Evolutionary conservation across 2,888 invertebrate species (phyloP).

Genomic region (Cylloceria caligata): DNA sequence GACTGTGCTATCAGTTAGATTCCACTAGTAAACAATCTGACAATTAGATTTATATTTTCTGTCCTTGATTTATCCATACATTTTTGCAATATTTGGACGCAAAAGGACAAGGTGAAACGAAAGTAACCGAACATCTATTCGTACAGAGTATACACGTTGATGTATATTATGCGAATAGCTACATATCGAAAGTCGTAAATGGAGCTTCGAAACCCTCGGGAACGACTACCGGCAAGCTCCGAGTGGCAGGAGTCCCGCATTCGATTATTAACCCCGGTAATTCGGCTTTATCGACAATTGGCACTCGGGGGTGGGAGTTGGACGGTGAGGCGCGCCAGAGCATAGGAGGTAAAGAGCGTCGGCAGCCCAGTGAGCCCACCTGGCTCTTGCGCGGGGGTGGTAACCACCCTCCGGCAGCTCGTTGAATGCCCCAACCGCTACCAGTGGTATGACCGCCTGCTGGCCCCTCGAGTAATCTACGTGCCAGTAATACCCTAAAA

Average conservation of each 20-base stretch:
- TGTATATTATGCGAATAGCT: background rate
- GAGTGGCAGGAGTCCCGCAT: conserved; percentile 55
- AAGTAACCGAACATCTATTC: background rate
- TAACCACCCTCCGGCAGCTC: conserved; percentile 53
- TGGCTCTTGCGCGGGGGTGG: conserved; percentile 23
- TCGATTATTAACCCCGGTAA: conserved; percentile 79
- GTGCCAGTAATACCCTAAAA: conserved; percentile 77
- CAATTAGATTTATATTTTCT: too few species aligned
- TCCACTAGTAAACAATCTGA: too few species aligned
- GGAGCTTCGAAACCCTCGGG: conserved; percentile 56
- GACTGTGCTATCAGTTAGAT: too few species aligned
- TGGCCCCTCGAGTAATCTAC: conserved; percentile 76
- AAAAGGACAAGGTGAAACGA: too few species aligned
- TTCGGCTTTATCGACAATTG: conserved; percentile 81
- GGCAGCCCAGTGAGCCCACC: conserved; percentile 27
- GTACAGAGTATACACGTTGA: background rate
- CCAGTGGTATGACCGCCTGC: conserved; percentile 53
- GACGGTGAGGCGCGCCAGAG: conserved; percentile 44
- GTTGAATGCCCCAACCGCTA: conserved; percentile 39
- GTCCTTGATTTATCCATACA: too few species aligned
- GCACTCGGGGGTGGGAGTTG: conserved; percentile 70
- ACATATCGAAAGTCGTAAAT: conserved; percentile 65
- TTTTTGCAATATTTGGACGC: too few species aligned
- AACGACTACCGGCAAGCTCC: conserved; percentile 46
- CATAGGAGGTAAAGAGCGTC: conserved; percentile 32